These are phyloP conservation scores for Tholera decimalis DNA, from an alignment of 2,888 invertebrate genomes.

Conservation along the genomic window DNA sequence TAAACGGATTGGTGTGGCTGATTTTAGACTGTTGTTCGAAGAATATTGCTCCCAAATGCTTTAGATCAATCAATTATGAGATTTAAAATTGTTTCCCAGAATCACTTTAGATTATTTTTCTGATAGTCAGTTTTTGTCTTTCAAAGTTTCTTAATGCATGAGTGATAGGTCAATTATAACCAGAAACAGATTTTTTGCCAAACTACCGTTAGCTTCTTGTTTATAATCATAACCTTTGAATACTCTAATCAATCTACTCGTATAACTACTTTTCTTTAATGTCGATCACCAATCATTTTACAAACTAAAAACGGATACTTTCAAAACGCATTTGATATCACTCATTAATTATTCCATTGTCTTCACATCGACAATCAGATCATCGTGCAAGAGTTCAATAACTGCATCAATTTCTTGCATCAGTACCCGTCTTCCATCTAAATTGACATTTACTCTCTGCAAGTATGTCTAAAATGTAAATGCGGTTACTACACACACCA, in stretches of 20 bases:
- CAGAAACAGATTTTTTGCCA: conserved; percentile 35
- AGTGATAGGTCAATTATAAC: conserved; percentile 41
- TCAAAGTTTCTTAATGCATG: conserved; percentile 28
- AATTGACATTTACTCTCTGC: conserved; percentile 90
- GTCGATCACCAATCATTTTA: conserved; percentile 63
- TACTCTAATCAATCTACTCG: conserved; percentile 62
- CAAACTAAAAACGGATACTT: conserved; percentile 64
- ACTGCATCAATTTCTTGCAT: conserved; percentile 87
- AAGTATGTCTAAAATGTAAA: conserved; percentile 90
- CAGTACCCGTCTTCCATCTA: conserved; percentile 86
- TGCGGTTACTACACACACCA: conserved; percentile 87
- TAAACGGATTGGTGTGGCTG: conserved; percentile 70
- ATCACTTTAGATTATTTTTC: conserved; percentile 49
- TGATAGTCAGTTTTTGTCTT: conserved; percentile 31
- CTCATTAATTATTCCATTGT: conserved; percentile 77
- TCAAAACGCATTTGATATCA: conserved; percentile 62
- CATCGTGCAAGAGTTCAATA: conserved; percentile 85
- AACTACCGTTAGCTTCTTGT: conserved; percentile 46
- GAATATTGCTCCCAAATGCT: conserved; percentile 47
- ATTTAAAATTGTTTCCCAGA: conserved; percentile 54
- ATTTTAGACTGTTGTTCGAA: conserved; percentile 47
- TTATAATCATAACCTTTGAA: conserved; percentile 52
- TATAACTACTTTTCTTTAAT: conserved; percentile 52
- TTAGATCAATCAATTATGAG: conserved; percentile 48
- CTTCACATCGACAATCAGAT: conserved; percentile 81